Evolutionary conservation across 1,140 invertebrate genomes (phyloP).

Genomic region (Solen grandis): DNA sequence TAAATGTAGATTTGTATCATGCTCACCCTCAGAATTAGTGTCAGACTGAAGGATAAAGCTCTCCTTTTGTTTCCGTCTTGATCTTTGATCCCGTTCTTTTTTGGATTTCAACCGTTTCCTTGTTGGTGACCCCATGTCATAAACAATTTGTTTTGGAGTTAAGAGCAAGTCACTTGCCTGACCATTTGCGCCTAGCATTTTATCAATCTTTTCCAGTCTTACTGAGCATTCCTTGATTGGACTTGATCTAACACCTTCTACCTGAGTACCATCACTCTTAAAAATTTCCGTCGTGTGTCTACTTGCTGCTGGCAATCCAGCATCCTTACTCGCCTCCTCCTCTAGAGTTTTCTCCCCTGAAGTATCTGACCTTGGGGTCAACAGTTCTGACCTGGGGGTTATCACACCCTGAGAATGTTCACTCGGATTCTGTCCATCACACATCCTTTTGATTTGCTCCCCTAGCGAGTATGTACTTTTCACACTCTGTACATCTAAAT

Average conservation of each 20-base stretch:
- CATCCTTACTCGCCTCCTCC: neutral
- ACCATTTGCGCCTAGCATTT: no score
- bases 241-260: neutral
- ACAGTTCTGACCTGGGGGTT: neutral
- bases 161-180: no score
- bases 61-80: conserved; percentile 52
- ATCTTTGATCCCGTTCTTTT: conserved; percentile 44
- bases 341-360: conserved; percentile 11
- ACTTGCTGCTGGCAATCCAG: neutral
- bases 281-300: neutral
- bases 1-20: neutral
- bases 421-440: conserved; percentile 28
- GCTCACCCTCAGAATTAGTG: conserved; percentile 40
- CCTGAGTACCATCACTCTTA: neutral
- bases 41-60: conserved; percentile 45
- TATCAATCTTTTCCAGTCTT: conserved; percentile 25
- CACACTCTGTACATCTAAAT: conserved; percentile 38
- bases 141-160: neutral
- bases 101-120: conserved; percentile 53
- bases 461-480: conserved; percentile 46
- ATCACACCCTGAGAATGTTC: conserved; percentile 13
- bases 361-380: neutral
- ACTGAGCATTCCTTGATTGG: conserved; percentile 38
- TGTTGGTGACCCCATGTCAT: conserved; percentile 22
- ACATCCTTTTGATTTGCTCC: conserved; percentile 47